Base-by-base conservation (phyloP, 2,113 vertebrate species). In the Neodon shergylaensis region DNA sequence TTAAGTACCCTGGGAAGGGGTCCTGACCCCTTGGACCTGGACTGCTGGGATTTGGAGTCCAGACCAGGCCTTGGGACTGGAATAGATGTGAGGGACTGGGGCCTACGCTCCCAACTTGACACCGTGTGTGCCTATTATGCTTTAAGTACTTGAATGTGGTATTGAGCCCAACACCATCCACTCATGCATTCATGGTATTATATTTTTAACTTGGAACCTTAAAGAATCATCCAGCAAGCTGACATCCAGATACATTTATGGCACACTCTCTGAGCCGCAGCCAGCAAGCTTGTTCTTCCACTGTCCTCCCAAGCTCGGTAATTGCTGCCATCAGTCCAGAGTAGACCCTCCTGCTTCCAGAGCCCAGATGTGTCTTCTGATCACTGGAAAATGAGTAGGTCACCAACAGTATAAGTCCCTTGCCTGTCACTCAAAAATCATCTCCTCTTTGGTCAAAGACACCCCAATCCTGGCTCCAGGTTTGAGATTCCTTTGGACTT, bases 281-380 rank as follows among this genome's bases (percentile, higher is more conserved):
- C 93, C 72, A 87, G 24, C 12, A 9, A 0, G 28, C 39, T 63
- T 42, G 0, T 88, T 86, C 73, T 79, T 92, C 87, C 65, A 39
- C 74, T 81, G 85, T 79, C 87, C 26, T 90, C 58, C 65, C 94
- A 7, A 61, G 28, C 2, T 0, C 88, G 11, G 47, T 97, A 96
- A 97, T 97, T 95, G 94, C 94, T 61, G 88, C 97, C 97, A 93
- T 95, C 97, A 97, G 94, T 85, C 95, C 94, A 54, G 95, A 96
- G 76, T 33, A n/a, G 97, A 91, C 61, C 85, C 54, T 94, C 68
- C 42, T 1, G 66, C 47, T 94, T 96, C 87, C 36, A 24, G 63
- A 12, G 19, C 44, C 12, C 49, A 9, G 54, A 44, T 0, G 16
- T 58, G 33, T 24, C 52, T 81, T n/a, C n/a, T n/a, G n/a, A n/a